Evolutionary conservation across 2,797 vertebrate genomes (phyloP), one percentile per base, ranked within the genome.

Genomic region (Hirundo rustica): DNA sequence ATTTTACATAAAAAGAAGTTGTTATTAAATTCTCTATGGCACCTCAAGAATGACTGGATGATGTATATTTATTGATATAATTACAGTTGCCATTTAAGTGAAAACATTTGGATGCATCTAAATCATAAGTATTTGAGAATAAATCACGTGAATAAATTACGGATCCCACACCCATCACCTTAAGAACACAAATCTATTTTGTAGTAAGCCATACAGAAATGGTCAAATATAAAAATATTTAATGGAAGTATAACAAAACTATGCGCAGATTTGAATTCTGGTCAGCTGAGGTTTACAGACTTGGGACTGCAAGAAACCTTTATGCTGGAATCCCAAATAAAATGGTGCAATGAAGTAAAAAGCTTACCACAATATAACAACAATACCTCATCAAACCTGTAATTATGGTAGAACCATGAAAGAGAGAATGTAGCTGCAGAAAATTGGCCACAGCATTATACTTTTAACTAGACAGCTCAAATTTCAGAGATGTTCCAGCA

Each of bases 401-500:
- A 91, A 95, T 88, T 89, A 93, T 45, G 66, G 51, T 5, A 53
- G 58, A 88, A 55, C 32, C 50, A 88, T 17, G 40, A 76, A 84
- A 95, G 58, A 78, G 14, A 92, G 61, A 84, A 73, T 7, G 32
- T 53, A 66, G 36, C 48, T 88, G 36, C 50, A 90, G 22, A 76
- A 81, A 82, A 90, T 5, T 60, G 40, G 85, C 48, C 73, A 70
- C 36, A 89, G 26, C 29, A 42, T 38, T 30, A 47, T 10, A 15
- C 36, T 73, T 81, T 61, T 58, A 78, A 67, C 19, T 11, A 89
- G 54, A 51, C 40, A 76, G 79, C 34, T 91, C 47, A 32, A 53
- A 91, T 93, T 89, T 55, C 85, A 92, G 73, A 81, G 77, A 81
- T 44, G 48, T 62, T 81, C 21, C 76, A 92, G 66, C 27, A 73